These are phyloP conservation scores for Eretmocerus hayati DNA, from an alignment of 2,888 invertebrate genomes.

Conservation along the genomic window DNA sequence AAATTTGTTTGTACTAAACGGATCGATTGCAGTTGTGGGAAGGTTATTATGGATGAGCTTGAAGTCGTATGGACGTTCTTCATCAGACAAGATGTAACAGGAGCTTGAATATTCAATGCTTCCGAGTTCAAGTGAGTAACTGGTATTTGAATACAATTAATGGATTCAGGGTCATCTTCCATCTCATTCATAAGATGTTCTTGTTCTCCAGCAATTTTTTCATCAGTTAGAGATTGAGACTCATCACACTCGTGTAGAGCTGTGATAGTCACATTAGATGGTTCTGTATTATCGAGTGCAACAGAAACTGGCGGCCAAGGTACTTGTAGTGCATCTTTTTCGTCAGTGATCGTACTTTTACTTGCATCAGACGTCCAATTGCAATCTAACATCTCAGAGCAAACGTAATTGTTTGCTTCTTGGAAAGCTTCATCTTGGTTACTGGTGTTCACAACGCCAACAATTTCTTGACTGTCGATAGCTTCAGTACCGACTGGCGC, in stretches of 20 bases:
- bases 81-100: constrained; percentile 37
- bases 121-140: constrained; percentile 37
- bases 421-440: constrained; percentile 54
- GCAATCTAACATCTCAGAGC: constrained; percentile 47
- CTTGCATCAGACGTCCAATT: constrained; percentile 30
- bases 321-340: constrained; percentile 51
- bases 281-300: constrained; percentile 46
- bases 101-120: constrained; percentile 30
- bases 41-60: constrained; percentile 39
- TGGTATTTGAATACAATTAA: constrained; percentile 40
- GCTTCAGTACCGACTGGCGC: constrained; percentile 26
- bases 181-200: constrained; percentile 29
- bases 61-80: constrained; percentile 38
- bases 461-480: constrained; percentile 27
- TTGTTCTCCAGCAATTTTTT: constrained; percentile 7
- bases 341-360: constrained; percentile 1
- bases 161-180: constrained; percentile 29
- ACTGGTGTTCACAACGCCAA: constrained; percentile 18
- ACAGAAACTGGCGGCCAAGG: constrained; percentile 50
- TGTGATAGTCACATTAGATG: constrained; percentile 29
- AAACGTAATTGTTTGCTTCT: constrained; percentile 72
- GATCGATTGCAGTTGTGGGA: constrained; percentile 42
- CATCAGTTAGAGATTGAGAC: neutral
- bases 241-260: constrained; percentile 24
- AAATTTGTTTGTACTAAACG: constrained; percentile 37